Evolutionary conservation across 2,797 vertebrate genomes (phyloP), one percentile per base, ranked within the genome.

Genomic region (Scarus forsteni): DNA sequence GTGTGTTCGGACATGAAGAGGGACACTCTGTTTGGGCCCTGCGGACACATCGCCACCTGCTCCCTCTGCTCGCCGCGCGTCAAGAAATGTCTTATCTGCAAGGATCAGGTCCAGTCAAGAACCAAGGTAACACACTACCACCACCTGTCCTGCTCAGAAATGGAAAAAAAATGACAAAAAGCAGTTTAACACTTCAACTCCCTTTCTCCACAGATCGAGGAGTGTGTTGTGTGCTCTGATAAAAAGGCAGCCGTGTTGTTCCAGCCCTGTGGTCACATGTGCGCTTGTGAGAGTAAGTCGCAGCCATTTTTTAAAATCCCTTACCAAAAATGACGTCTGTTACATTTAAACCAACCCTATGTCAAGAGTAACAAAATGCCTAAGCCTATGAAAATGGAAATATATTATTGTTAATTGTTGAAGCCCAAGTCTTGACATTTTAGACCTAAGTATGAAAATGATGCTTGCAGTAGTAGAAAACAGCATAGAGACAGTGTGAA

Each of bases 81-180:
- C 88, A 99, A 99, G 90, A 99, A 99, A 92, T 99, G 98, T 90
- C 97, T 99, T 78, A 97, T 99, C 89, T 99, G 98, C 91, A 99
- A 99, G 88, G 98, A 99, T 10, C 98, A 99, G 91, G 98, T 99
- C 89, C 98, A 99, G 79, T 99, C 98, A 9, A 95, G 98, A 86
- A 99, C 98, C 86, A 99, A 99, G 97, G 98, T 99, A 95, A 60
- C 50, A 38, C 11, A 1, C n/a, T 1, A 1, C 53, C 0, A 0
- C 34, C 0, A 1, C n/a, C 49, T 14, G 10, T 40, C 18, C 7
- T 3, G 13, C 4, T 4, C 10, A 11, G 6, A 67, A 35, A 54
- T 11, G 5, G 5, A 27, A 27, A 9, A 15, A 1, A 3, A 4
- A 6, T 13, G 19, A 50, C 10, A 6, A 10, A 14, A 27, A 55